Evolutionary conservation across 2,113 vertebrate genomes (phyloP), one percentile per base, ranked within the genome.

Genomic region (Typhlomys cinereus): DNA sequence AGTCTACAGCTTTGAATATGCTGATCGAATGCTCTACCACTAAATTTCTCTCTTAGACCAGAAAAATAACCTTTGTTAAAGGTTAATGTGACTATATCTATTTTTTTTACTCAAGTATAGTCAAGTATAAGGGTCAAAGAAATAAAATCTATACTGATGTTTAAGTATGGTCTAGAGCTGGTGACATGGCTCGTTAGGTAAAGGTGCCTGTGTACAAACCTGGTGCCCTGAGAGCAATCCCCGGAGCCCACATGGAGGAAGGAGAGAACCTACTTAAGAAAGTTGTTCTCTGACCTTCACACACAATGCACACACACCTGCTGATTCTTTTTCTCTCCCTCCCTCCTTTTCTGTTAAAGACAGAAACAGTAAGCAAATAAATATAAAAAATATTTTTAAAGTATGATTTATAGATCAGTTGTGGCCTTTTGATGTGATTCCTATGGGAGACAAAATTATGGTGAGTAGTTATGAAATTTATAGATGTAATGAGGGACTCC

Each of bases 11-110:
- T 5, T 27, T 61, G 4, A 7, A 86, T 34, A 46, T 61, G 23
- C 31, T 73, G n/a, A 11, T 29, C 36, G 59, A 85, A 29, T 46
- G 29, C 31, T 74, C 29, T 50, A 50, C 18, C n/a, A 39, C 18
- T 41, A 48, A 82, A 20, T 27, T 71, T 62, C 13, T 52, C 20
- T 36, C 29, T 9, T 1, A 74, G 57, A 8, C 44, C 8, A 80
- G 76, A 29, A 89, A 88, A 91, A 96, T 41, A 84, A 93, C 15
- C 85, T 93, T 95, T 87, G 94, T 59, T 81, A 94, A 95, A 92
- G 52, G 76, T 50, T 79, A 89, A 64, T 78, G 85, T 89, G 70
- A 94, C 36, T 79, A 88, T 57, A 25, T 52, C 41, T 20, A 71
- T 27, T 4, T n/a, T 64, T 82, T 39, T 70, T 20, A 59, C 46